A percentile compares a stretch with the other conserved stretches of the same genome.
Conservation (phyloP, 2,888 invertebrate genomes). For the Oscheius sp. region DNA sequence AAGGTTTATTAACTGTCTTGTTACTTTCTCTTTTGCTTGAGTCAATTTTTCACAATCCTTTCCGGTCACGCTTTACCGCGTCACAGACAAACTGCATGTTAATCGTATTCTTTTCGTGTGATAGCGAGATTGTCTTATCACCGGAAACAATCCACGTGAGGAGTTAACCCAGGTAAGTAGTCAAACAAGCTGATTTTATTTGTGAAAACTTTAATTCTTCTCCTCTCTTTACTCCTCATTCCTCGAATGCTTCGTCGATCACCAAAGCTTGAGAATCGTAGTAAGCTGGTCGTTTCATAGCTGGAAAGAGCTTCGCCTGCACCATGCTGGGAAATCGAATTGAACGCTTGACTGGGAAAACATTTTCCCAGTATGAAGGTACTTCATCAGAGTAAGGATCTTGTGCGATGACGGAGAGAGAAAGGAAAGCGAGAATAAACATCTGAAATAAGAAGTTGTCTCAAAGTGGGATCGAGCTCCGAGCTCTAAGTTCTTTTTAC, state of each 20-base stretch:
- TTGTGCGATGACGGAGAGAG: background rate
- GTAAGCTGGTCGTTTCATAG: background rate
- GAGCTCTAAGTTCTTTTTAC: background rate
- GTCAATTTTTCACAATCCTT: background rate
- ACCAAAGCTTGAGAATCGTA: background rate
- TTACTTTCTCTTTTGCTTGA: too few relatives aligned
- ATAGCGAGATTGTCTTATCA: background rate
- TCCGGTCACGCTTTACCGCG: conserved; percentile 4
- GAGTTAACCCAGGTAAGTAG: background rate
- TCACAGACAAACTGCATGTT: background rate
- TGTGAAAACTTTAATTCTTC: too few relatives aligned
- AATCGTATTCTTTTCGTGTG: background rate
- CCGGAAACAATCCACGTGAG: background rate
- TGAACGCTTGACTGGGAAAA: conserved; percentile 10
- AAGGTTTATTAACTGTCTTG: too few relatives aligned
- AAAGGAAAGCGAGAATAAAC: background rate
- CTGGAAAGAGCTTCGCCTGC: conserved; percentile 14
- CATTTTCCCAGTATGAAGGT: background rate
- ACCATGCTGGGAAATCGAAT: conserved; percentile 20
- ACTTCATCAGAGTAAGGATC: background rate
- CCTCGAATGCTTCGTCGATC: background rate
- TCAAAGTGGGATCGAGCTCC: background rate
- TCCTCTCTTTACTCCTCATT: background rate
- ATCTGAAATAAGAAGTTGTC: background rate
- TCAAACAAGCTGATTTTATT: too few relatives aligned